A percentile compares a stretch with the other conserved stretches of the same genome.
Conservation (phyloP, 2,113 vertebrate genomes). For the Asarcornis scutulata region DNA sequence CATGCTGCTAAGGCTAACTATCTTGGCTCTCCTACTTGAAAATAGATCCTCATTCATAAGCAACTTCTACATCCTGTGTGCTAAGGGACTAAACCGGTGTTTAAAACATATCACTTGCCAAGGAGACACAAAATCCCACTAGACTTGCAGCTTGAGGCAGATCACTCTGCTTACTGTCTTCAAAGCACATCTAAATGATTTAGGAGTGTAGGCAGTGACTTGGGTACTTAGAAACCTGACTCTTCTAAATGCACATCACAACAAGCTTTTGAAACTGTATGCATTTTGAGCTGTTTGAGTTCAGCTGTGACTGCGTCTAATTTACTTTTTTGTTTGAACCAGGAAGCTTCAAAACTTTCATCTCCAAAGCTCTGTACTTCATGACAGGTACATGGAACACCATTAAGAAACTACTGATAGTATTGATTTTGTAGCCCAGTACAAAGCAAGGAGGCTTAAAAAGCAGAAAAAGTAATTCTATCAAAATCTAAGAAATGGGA, state of each 20-base stretch:
- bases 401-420: not conserved
- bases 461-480: not conserved
- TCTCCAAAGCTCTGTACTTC: not conserved
- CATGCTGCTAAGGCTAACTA: not conserved
- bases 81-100: not conserved
- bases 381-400: not conserved
- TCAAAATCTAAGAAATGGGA: not conserved
- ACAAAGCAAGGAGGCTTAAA: not conserved
- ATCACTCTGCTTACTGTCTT: not conserved
- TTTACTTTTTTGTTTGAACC: not conserved
- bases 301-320: not conserved
- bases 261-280: not conserved
- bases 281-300: not conserved
- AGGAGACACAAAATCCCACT: not conserved
- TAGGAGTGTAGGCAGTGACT: not conserved
- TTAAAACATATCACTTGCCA: not conserved
- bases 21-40: not conserved
- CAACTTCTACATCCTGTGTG: not conserved
- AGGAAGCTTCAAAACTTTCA: not conserved
- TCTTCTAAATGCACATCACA: not conserved
- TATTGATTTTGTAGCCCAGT: not conserved
- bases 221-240: rapidly evolving
- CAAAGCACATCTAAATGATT: not conserved
- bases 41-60: not conserved
- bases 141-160: not conserved